phyloP scores from a whole-genome alignment of 92 coral and sea anemone genomes.

The Porites divaricata region DNA sequence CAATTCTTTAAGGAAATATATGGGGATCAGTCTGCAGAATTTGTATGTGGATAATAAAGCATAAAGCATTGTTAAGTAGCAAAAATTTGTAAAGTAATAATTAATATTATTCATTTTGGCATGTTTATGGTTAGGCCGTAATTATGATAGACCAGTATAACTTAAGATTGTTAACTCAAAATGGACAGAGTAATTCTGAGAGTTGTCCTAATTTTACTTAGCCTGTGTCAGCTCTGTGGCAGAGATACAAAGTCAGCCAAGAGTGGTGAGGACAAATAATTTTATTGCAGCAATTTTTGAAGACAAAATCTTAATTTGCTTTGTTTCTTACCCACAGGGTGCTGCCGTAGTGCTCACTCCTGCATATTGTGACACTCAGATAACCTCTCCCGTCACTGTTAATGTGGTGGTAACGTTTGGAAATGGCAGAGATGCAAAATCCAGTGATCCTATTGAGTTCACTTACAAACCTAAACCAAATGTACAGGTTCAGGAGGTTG shows the following conservation, averaged over 20 bases:
- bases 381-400: conserved; percentile 89
- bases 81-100: too few relatives aligned
- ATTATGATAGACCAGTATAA: too few relatives aligned
- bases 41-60: too few relatives aligned
- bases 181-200: too few relatives aligned
- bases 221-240: background rate
- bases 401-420: conserved; percentile 88
- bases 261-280: background rate
- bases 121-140: too few relatives aligned
- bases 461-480: conserved; percentile 83
- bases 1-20: too few relatives aligned
- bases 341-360: conserved; percentile 94
- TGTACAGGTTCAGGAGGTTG: conserved; percentile 29
- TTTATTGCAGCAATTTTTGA: background rate
- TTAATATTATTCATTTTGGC: too few relatives aligned
- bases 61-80: too few relatives aligned
- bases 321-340: conserved; percentile 66
- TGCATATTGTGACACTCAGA: conserved; percentile 79
- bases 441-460: conserved; percentile 96
- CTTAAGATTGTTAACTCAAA: too few relatives aligned
- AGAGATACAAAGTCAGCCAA: too few relatives aligned
- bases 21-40: too few relatives aligned
- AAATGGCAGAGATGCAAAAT: conserved; percentile 74
- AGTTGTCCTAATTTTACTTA: too few relatives aligned
- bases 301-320: background rate